These are phyloP conservation scores for Falco punctatus DNA, from an alignment of 2,113 vertebrate genomes.

Conservation along the genomic window DNA sequence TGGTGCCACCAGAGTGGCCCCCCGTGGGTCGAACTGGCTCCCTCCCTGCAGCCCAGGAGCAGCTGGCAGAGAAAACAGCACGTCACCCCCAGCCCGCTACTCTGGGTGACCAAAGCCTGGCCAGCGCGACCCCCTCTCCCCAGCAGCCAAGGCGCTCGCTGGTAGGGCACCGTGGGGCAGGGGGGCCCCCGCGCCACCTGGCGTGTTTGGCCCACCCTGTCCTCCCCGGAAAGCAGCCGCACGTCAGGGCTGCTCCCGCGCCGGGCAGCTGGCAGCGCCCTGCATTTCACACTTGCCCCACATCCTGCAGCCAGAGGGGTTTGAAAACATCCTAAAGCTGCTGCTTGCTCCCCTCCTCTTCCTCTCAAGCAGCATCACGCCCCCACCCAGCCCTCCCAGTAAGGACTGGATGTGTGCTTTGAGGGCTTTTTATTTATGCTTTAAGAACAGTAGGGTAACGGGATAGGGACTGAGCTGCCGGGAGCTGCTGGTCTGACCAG, in stretches of 20 bases:
- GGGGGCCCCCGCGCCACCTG: rapidly evolving
- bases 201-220: rapidly evolving
- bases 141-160: background rate
- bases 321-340: background rate
- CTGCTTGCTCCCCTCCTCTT: background rate
- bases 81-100: background rate
- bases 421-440: background rate
- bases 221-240: background rate
- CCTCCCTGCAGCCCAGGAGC: background rate
- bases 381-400: background rate
- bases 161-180: rapidly evolving
- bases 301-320: background rate
- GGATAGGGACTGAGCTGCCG: background rate
- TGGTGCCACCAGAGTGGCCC: background rate
- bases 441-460: background rate
- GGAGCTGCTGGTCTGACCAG: background rate
- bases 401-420: background rate
- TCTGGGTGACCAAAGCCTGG: background rate
- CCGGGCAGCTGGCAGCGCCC: background rate
- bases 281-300: background rate
- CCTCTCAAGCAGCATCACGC: background rate
- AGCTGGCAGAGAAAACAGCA: background rate
- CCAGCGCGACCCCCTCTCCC: background rate
- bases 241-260: rapidly evolving
- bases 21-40: background rate